Base-by-base conservation (phyloP, 2,113 vertebrate genomes). In the Microcebus lehilahytsara region DNA sequence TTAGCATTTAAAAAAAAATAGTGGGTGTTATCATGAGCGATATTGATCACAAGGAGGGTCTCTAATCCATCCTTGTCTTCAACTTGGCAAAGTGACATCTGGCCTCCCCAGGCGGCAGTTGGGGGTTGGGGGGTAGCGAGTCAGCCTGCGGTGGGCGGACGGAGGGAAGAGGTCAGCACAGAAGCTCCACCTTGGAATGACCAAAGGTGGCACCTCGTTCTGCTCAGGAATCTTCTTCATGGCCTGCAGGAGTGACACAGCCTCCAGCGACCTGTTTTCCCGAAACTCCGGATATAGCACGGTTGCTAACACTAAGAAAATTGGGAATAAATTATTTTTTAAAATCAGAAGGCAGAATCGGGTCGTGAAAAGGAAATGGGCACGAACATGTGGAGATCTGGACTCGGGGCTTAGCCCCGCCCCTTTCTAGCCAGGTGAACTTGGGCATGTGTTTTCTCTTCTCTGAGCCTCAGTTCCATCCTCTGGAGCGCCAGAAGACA, bases 41-140 rank as follows among this genome's bases (percentile, higher is more conserved):
- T 4, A 14, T 17, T 32, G 42, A 16, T 34, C 22, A 40, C 34
- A 25, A 22, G 16, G 12, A 11, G 78, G 14, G 25, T 27, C 74
- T 80, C 42, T 32, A 81, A 4, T 42, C 14, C 53, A 40, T 25
- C 22, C 17, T 72, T n/a, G 30, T 1, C 64, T 58, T 30, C 32
- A n/a, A 4, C n/a, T 20, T 58, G 64, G 71, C 40, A 19, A 13
- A 40, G 4, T 22, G n/a, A 23, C n/a, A 10, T 83, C 66, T 72
- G 7, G 46, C 64, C 17, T 66, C 27, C 8, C 56, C 30, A 0
- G 56, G n/a, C 4, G 25, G 53, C 51, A n/a, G 49, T 19, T 7
- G 27, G 27, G 37, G 0, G 27, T 0, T 37, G 2, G 8, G 49
- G 67, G 88, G 0, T 1, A 16, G 34, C 2, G 14, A 58, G 17